Base-by-base conservation (phyloP, 2,888 invertebrate species). In the Sarcophaga subvicina region DNA sequence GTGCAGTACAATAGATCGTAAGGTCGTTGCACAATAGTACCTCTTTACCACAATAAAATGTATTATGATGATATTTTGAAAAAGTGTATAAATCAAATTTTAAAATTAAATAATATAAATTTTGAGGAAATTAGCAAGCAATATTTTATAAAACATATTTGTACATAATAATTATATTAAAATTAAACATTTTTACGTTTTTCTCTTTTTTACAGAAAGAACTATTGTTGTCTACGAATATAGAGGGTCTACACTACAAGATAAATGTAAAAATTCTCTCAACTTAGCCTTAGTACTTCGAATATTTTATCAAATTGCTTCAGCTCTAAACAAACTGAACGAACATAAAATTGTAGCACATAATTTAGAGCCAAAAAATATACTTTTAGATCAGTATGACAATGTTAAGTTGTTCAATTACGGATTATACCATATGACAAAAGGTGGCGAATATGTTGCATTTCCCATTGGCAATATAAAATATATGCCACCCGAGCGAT, bases 391-490 rank as follows among this genome's bases (percentile, higher is more conserved):
- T 91, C 94, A 94, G 67, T 94, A 95, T 91, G 95, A 96, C 63
- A 95, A 95, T 91, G 96, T 97, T 0, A 98, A 98, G 92, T 93
- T 99, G 59, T 98, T 97, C 90, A 98, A 98, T 93, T 99, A 97
- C 94, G 99, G 99, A n/a, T 94, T 99, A 89, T 98, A 96, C 93
- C 96, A 97, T 90, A 98, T 99, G 97, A 98, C 98, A 20, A 96
- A 96, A 89, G 95, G 95, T 91, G 98, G 98, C 17, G 95, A 95
- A 91, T 96, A 97, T 92, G 98, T 99, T 2, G 95, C 97, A 17
- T 99, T 99, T 95, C 98, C 99, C 85, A 95, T 97, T 89, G 96
- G 97, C 10, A 95, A 96, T 89, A 95, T 97, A 76, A 95, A 96
- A 89, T 98, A 98, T 91, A 95, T 96, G 87, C 96, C 98, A 27